Base-by-base conservation (phyloP, 2,113 vertebrate species). In the Gallinago undulata region DNA sequence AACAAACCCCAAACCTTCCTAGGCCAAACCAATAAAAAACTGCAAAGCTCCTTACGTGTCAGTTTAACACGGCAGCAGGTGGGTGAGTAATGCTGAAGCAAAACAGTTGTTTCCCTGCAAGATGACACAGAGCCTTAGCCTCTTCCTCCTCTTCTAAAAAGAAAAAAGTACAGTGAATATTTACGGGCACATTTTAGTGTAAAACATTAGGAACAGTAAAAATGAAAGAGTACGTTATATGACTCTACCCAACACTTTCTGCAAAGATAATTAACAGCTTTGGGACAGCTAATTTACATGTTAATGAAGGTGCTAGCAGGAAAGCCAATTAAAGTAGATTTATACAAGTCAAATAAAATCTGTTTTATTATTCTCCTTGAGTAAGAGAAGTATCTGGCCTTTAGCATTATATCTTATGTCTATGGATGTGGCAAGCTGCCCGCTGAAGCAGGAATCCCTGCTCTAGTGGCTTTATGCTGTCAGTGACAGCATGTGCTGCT, bases 251-350 rank as follows among this genome's bases (percentile, higher is more conserved):
- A 82, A 28, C 83, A 73, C 87, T 91, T 94, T 93, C 68, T 87
- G 93, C 92, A 78, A 90, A 94, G 94, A 90, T 95, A 94, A 95
- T 94, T 79, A 96, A 94, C 94, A 96, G 93, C 92, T 95, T 90
- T 94, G 85, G 75, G 96, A 95, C 83, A 96, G 92, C 81, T 94
- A 89, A 97, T 97, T 94, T 96, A 95, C 93, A 97, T 93, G 93
- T 91, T 96, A 96, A 97, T 96, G 89, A 94, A 96, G 93, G 93
- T 30, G 60, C 83, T 93, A 81, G 78, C 92, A 84, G 68, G 88
- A 92, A 96, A 94, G 64, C 88, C 81, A 95, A 96, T 96, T 97
- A 91, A 96, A 94, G 47, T 88, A 69, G 93, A 95, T 96, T 97
- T 95, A 96, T 93, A 91, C 62, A 95, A 96, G 93, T 94, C 88